A percentile compares a stretch with the other conserved stretches of the same genome.
These are phyloP conservation scores for Ochlodes sylvanus DNA, from an alignment of 2,888 invertebrate genomes.

Conservation along the genomic window DNA sequence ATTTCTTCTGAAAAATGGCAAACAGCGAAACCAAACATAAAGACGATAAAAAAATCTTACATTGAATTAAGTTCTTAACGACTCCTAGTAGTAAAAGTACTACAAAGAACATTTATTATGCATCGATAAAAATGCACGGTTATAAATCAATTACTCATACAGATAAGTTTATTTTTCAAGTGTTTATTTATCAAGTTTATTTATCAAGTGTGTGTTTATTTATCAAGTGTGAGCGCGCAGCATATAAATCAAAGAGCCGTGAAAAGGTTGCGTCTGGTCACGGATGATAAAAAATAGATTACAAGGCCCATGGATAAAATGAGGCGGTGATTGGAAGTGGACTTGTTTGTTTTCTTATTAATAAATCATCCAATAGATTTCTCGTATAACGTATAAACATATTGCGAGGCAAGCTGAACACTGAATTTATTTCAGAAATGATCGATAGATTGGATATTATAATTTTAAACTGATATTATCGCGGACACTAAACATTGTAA, in stretches of 20 bases:
- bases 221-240: constrained; percentile 60
- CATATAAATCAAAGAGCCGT: constrained; percentile 77
- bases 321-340: constrained; percentile 28
- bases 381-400: constrained; percentile 6
- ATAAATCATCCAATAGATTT: constrained; percentile 36
- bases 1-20: neutral
- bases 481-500: no score
- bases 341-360: constrained; percentile 33
- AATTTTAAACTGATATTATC: no score
- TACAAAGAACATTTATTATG: constrained; percentile 20
- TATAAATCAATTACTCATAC: constrained; percentile 66
- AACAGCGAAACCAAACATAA: neutral
- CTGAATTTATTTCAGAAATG: constrained; percentile 4
- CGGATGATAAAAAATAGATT: constrained; percentile 38
- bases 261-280: constrained; percentile 59
- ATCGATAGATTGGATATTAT: neutral
- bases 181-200: no score
- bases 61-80: neutral
- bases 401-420: constrained; percentile 1
- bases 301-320: constrained; percentile 34
- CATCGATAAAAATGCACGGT: constrained; percentile 35
- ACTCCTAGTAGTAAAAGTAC: neutral
- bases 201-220: constrained; percentile 66
- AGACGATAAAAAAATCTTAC: neutral
- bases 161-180: constrained; percentile 75